Percentiles rank a stretch among this genome's conserved stretches.
Evolutionary conservation across 2,113 vertebrate species (phyloP).

Genomic region (Tetraodon nigroviridis): DNA sequence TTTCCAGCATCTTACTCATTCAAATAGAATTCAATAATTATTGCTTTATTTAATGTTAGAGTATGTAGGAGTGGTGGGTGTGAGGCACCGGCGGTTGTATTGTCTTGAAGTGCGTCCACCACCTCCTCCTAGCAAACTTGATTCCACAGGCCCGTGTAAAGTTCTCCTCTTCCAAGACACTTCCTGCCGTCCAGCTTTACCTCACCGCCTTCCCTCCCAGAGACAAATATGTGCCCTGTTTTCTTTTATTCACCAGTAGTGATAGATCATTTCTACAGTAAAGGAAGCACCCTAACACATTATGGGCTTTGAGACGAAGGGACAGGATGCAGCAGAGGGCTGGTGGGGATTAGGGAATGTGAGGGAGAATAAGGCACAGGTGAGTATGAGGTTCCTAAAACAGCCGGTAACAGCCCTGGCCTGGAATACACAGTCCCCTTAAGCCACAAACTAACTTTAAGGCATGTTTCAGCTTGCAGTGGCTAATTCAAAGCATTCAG

Average conservation of each 20-base stretch:
- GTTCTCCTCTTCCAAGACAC: conserved; percentile 60
- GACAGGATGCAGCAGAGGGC: conserved; percentile 40
- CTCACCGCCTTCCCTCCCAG: conserved; percentile 34
- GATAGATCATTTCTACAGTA: conserved; percentile 61
- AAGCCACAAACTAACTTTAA: conserved; percentile 64
- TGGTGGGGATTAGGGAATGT: conserved; percentile 35
- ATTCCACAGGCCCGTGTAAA: conserved; percentile 54
- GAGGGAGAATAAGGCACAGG: conserved; percentile 39
- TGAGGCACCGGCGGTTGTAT: conserved; percentile 72
- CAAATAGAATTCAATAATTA: conserved; percentile 99
- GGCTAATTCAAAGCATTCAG: conserved; percentile 76
- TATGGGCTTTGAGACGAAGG: conserved; percentile 44
- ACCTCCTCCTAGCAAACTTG: conserved; percentile 46
- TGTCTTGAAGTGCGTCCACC: conserved; percentile 62
- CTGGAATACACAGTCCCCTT: conserved; percentile 45
- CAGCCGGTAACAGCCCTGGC: conserved; percentile 51
- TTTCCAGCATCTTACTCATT: conserved; percentile 98
- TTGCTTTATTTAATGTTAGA: conserved; percentile 99
- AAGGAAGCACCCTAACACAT: conserved; percentile 49
- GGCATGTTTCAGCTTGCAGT: conserved; percentile 72
- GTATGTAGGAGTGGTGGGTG: conserved; percentile 86
- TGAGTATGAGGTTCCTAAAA: conserved; percentile 56
- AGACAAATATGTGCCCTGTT: conserved; percentile 63
- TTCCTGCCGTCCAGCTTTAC: conserved; percentile 57
- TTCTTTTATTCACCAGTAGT: conserved; percentile 54